Evolutionary conservation across 2,797 vertebrate genomes (phyloP), one percentile per base, ranked within the genome.

Genomic region (Aldrovandia affinis): DNA sequence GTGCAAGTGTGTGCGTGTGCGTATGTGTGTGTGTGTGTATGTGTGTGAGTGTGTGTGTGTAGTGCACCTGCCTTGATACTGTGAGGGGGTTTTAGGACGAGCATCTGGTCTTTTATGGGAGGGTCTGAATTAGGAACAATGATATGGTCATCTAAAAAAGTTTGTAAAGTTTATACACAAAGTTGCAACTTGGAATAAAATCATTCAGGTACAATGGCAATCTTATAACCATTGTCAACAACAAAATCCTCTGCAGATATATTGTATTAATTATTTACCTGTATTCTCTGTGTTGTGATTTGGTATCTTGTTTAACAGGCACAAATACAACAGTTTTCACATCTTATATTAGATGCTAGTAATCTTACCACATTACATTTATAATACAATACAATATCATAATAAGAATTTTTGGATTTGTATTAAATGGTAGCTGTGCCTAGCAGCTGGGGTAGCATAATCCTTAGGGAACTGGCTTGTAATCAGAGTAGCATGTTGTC

Each of bases 1-100:
- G 12, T 57, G 2, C 18, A 80, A 88, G 90, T 84, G 70, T 81
- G 65, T 54, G 73, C 28, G 55, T 47, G 63, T 33, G 59, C 20
- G 33, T 70, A 14, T 47, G 68, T 70, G 30, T 42, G 5, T 83
- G 65, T 81, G 75, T 80, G 9, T 80, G 70, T 79, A 78, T 78
- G 50, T 85, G 61, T 73, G 44, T 63, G 36, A 82, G 55, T 22
- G 70, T 68, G 28, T 59, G 47, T 83, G 77, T 70, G 77, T 68
- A 20, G 73, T 50, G 83, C 39, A 42, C 44, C 44, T 44, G 36
- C 36, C 25, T 52, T 12, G 3, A 0, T 54, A 28, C 25, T 65
- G 3, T 52, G 44, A 7, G 22, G 28, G n/a, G 50, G 14, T 12
- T 79, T 25, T 79, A 42, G 10, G 36, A 75, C 70, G 33, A 39